Base-by-base conservation (phyloP, 2,888 invertebrate species). In the Chironomus riparius region DNA sequence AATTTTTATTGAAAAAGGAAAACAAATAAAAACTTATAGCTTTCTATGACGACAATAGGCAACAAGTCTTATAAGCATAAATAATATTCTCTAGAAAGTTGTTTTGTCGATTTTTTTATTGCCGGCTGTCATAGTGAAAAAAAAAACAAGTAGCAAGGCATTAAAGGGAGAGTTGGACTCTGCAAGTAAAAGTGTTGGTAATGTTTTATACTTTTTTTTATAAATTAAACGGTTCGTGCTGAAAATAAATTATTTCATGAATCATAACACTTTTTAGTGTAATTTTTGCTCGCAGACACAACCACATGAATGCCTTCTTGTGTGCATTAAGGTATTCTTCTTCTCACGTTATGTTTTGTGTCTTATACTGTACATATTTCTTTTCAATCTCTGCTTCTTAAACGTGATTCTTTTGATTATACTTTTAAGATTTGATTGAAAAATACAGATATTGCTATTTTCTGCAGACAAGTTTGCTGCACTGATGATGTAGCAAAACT, bases 11-110 rank as follows among this genome's bases (percentile, higher is more conserved):
- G 28, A 10, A 38, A 38, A 38, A 38, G 38, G 38, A 38, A 65
- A 74, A 74, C 74, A 74, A 73, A 47, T 15, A 12, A 47, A 65
- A 22, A 18, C 22, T 28, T 38, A 10, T 21, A 18, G 47, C 15
- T 68, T 65, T 22, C 74, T 62, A 74, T 65, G 74, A 62, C 22
- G 22, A 74, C 48, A 22, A 13, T 38, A 48, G 68, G 47, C 74
- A 68, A 48, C 68, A 74, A 28, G 68, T 18, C 38, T 38, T 10
- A 38, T 38, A 2, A 38, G 38, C 38, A 10, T 7, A 38, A 38
- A 38, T 10, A 38, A 4, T 38, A 38, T 38, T 38, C 38, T 38
- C 38, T 38, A 38, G 38, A 38, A 38, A 15, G 50, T 13, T 47
- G 24, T 22, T 21, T 22, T 22, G 7, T 70, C 70, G 38, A 38